Evolutionary conservation across 2,797 vertebrate species (phyloP).

Genomic region (Oophaga sylvatica): DNA sequence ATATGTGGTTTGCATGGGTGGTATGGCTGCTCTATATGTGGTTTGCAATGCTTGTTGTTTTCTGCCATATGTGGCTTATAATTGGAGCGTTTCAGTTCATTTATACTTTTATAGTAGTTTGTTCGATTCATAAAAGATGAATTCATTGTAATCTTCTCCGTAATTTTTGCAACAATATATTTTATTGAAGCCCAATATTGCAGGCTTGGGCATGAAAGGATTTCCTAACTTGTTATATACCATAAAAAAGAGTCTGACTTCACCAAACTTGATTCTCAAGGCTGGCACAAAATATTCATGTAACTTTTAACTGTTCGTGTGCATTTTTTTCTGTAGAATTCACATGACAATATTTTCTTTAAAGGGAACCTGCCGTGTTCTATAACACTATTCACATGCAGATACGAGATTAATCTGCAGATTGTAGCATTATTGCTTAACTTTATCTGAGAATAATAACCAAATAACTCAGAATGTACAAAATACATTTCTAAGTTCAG

Average conservation of each 20-base stretch:
- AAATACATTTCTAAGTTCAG: too few relatives aligned
- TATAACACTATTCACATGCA: too few relatives aligned
- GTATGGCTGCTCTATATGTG: conserved; percentile 3
- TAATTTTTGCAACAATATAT: conserved; percentile 15
- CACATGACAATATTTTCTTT: background rate
- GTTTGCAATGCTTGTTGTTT: conserved; percentile 5
- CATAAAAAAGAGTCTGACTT: background rate
- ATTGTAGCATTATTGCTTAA: too few relatives aligned
- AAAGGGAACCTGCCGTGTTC: too few relatives aligned
- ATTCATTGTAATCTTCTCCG: background rate
- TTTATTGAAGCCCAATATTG: conserved; percentile 4
- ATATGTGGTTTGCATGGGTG: conserved; percentile 16
- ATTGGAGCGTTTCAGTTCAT: conserved; percentile 1
- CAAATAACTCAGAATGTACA: too few relatives aligned
- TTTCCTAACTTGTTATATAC: background rate
- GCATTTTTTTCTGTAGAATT: background rate
- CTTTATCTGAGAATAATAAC: too few relatives aligned
- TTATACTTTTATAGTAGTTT: background rate
- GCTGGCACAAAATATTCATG: background rate
- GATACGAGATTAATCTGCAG: too few relatives aligned
- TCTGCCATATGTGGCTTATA: conserved; percentile 8
- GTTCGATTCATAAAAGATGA: conserved; percentile 6
- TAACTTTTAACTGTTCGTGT: background rate
- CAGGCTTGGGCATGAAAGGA: background rate
- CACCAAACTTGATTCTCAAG: background rate